Evolutionary conservation across 1,140 invertebrate species (phyloP), one percentile per base, ranked within the genome.

Genomic region (Neodiprion virginianus): DNA sequence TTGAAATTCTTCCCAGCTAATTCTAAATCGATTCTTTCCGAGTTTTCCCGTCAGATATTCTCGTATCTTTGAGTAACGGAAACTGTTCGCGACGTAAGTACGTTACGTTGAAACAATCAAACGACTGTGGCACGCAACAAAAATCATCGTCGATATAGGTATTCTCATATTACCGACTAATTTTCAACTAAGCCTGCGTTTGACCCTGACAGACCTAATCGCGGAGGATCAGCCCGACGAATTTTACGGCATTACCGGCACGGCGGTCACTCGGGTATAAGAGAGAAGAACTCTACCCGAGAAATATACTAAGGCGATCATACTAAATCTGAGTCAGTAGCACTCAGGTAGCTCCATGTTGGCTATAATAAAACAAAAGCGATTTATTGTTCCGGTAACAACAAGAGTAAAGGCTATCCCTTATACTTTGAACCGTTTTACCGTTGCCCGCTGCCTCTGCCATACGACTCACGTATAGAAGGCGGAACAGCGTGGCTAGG

Each of bases 331-430:
- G 8, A 61, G 53, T 61, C 4, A 61, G 53, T 61, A 61, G 53
- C 11, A 61, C 53, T 61, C n/a, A 61, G n/a, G 11, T 12, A 11
- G 53, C n/a, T 1, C 11, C 53, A 12, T 61, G n/a, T 8, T 61
- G 11, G 53, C 53, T 61, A 17, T 61, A 17, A 61, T 5, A 5
- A 9, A 61, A 61, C 53, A 61, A 61, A 61, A 17, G 53, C 53
- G 53, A 61, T 61, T 61, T 61, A 61, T 61, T 17, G 8, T 8
- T 61, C n/a, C 8, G 53, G 53, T 61, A 61, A 61, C 53, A 8
- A 61, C 53, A 61, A 61, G 53, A 61, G 53, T 61, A 61, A 61
- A 61, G n/a, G 53, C 53, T 61, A 61, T 61, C 53, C 53, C n/a
- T 61, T 61, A 61, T 61, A 8, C 28, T 40, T 40, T 40, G 28